Evolutionary conservation across 2,888 invertebrate species (phyloP), one percentile per base, ranked within the genome.

Genomic region (Dryomyza anilis): DNA sequence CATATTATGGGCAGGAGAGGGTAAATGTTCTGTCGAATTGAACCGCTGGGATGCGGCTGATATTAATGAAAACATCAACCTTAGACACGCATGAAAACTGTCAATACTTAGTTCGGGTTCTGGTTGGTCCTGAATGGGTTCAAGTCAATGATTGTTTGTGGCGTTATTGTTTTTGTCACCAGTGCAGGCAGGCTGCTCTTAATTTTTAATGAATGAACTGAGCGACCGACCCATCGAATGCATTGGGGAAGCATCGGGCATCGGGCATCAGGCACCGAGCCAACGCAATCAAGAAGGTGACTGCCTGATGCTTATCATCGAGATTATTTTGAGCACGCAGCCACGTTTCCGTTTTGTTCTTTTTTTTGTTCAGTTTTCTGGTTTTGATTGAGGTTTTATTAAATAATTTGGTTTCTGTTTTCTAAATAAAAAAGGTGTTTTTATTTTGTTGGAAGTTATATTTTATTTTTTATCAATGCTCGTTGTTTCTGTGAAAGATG

Each of bases 291-390:
- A n/a, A n/a, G 52, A 52, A 39, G 48, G 48, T 48, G 60, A 45
- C 36, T n/a, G n/a, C n/a, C n/a, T 23, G 65, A 60, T 60, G 56
- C 56, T 57, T 61, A 63, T 63, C 60, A 48, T 33, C 27, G 25
- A 64, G 73, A 70, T 72, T 73, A 71, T 73, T 73, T 71, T 70
- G 69, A 69, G 72, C 73, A 73, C 73, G 73, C 71, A 72, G 43
- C 23, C 67, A 70, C 69, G 71, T 73, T 73, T 73, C 73, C 72
- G 73, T 68, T 69, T 69, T n/a, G n/a, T n/a, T n/a, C n/a, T n/a
- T n/a, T n/a, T n/a, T n/a, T n/a, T n/a, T n/a, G n/a, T n/a, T n/a
- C n/a, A n/a, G n/a, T n/a, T n/a, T n/a, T n/a, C n/a, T n/a, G n/a
- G n/a, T n/a, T 67, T 68, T 67, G 65, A 58, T 55, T 67, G 65